A percentile compares a stretch with the other conserved stretches of the same genome.
Conservation (phyloP, 2,888 invertebrate genomes). For the Nebria brevicollis region DNA sequence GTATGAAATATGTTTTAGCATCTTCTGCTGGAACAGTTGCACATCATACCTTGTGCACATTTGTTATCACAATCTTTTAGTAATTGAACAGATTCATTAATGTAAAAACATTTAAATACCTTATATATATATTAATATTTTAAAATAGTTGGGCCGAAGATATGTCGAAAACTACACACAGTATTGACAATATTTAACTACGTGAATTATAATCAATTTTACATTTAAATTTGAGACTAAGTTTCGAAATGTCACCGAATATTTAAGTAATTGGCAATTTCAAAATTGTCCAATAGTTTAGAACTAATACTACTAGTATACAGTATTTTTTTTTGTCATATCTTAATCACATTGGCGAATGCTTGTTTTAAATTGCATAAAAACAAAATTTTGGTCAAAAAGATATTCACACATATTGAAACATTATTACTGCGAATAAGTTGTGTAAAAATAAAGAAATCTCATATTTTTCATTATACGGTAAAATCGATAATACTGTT, state of each 20-base stretch:
- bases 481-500: no score
- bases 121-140: neutral
- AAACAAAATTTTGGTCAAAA: neutral
- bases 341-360: slow-evolving; percentile 22
- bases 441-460: no score
- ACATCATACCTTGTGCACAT: slow-evolving; percentile 35
- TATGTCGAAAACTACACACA: slow-evolving; percentile 25
- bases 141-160: slow-evolving; percentile 25
- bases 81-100: slow-evolving; percentile 29
- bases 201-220: neutral
- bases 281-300: neutral
- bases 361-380: neutral
- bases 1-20: slow-evolving; percentile 42
- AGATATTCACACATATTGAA: neutral
- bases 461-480: no score
- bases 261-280: neutral
- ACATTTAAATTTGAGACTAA: neutral
- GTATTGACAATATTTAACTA: slow-evolving; percentile 27
- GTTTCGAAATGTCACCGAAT: neutral
- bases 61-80: slow-evolving; percentile 37
- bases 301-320: slow-evolving; percentile 23
- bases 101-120: slow-evolving; percentile 45
- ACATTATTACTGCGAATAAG: neutral
- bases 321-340: slow-evolving; percentile 29
- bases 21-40: slow-evolving; percentile 27